phyloP scores from a whole-genome alignment of 1,140 invertebrate species.

The Heliconius hewitsoni region DNA sequence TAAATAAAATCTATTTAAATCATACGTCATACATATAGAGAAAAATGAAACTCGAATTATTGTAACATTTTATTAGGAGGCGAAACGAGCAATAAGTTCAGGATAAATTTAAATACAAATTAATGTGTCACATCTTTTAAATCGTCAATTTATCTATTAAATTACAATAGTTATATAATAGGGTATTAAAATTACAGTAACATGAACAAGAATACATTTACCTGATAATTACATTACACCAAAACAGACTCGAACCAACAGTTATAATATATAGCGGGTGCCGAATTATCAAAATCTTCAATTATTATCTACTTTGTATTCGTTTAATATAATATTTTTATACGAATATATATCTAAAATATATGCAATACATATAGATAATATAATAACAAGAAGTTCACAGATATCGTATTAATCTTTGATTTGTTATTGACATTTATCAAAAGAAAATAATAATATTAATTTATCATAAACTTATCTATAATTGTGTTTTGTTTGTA shows the following conservation, averaged over 20 bases:
- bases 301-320: not conserved
- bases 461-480: not conserved
- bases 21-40: not conserved
- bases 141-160: slow-evolving; percentile 76
- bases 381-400: not conserved
- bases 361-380: not conserved
- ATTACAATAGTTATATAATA: slow-evolving; percentile 69
- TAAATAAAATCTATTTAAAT: not conserved
- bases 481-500: slow-evolving; percentile 9
- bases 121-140: slow-evolving; percentile 76
- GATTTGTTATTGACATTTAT: not conserved
- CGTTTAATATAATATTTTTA: slow-evolving; percentile 25
- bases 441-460: not conserved
- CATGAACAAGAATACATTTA: slow-evolving; percentile 77
- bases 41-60: slow-evolving; percentile 53
- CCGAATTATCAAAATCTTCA: slow-evolving; percentile 15
- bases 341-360: slow-evolving; percentile 13
- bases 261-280: slow-evolving; percentile 47
- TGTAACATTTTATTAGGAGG: slow-evolving; percentile 81
- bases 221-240: slow-evolving; percentile 60
- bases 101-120: slow-evolving; percentile 79
- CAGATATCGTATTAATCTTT: not conserved
- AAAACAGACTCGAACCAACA: slow-evolving; percentile 62
- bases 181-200: slow-evolving; percentile 77
- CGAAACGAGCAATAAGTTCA: slow-evolving; percentile 80